These are phyloP conservation scores for Eremobia ochroleuca DNA, from an alignment of 2,888 invertebrate species.

Conservation along the genomic window DNA sequence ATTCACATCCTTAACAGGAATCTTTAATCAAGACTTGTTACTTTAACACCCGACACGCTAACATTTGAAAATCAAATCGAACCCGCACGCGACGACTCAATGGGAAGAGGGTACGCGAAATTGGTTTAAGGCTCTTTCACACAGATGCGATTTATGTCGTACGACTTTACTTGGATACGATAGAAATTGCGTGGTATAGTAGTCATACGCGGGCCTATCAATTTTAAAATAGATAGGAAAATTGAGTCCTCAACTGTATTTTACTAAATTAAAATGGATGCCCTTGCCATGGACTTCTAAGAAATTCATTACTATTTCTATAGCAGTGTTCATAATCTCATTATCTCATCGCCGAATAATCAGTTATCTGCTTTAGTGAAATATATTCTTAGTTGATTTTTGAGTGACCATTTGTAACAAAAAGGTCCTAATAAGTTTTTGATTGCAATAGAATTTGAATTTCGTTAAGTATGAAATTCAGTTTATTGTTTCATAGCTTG, in stretches of 20 bases:
- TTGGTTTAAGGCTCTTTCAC: not conserved
- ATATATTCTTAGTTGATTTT: not conserved
- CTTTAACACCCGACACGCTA: constrained; percentile 14
- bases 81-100: not conserved
- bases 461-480: too few relatives aligned
- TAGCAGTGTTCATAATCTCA: not conserved
- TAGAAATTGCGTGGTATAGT: not conserved
- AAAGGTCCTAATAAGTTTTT: not conserved
- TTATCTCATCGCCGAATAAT: not conserved
- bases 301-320: not conserved
- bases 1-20: constrained; percentile 7
- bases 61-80: constrained; percentile 11
- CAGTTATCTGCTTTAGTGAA: not conserved
- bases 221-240: not conserved
- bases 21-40: constrained; percentile 23
- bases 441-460: not conserved
- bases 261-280: not conserved
- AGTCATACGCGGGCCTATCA: not conserved
- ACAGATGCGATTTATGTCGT: not conserved
- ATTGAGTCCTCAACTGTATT: not conserved
- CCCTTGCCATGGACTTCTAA: not conserved
- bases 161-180: not conserved
- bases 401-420: not conserved
- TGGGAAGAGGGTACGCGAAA: not conserved
- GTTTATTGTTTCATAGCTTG: not conserved